A percentile compares a stretch with the other conserved stretches of the same genome.
These are phyloP conservation scores for Spilogale gracilis DNA, from an alignment of 2,113 vertebrate genomes.

Conservation along the genomic window DNA sequence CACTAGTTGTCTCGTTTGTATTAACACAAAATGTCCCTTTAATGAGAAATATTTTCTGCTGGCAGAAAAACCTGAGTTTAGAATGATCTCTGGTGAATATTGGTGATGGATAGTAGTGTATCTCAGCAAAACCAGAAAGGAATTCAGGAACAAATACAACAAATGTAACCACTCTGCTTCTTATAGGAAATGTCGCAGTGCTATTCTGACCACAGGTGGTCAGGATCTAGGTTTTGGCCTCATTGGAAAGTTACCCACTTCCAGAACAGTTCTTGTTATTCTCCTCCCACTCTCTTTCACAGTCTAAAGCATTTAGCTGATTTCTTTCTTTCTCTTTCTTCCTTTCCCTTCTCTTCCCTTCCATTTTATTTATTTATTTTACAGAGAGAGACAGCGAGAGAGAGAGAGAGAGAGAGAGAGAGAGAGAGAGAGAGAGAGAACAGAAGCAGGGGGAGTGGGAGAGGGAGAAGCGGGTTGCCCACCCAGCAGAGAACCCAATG, in stretches of 20 bases:
- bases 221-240: conserved; percentile 28
- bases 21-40: background rate
- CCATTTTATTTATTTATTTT: no score
- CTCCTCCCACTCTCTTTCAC: background rate
- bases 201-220: conserved; percentile 33
- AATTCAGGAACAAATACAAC: background rate
- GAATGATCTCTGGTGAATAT: background rate
- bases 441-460: no score
- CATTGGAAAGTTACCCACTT: background rate
- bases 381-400: no score
- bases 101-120: background rate
- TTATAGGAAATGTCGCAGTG: background rate
- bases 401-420: no score
- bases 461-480: no score
- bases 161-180: background rate
- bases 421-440: no score
- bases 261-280: background rate
- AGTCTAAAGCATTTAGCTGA: background rate
- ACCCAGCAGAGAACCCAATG: no score
- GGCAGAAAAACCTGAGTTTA: conserved; percentile 1
- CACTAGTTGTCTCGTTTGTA: background rate
- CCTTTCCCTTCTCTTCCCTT: no score
- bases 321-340: background rate
- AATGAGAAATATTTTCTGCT: background rate
- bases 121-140: background rate